Base-by-base conservation (phyloP, 2,888 invertebrate genomes). In the Caenorhabditis sinica region DNA sequence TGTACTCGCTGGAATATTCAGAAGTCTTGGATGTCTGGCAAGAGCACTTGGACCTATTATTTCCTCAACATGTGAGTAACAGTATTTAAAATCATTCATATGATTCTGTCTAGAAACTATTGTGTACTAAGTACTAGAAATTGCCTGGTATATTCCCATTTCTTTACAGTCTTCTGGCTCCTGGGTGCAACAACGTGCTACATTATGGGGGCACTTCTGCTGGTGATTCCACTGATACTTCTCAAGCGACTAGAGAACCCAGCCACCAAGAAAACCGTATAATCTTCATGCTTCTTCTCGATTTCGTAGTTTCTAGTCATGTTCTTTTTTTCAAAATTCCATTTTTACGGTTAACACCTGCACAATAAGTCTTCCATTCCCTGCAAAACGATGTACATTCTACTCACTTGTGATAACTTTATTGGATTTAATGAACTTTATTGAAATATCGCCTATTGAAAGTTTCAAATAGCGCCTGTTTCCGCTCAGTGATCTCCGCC, bases 21-120 rank as follows among this genome's bases (percentile, higher is more conserved):
- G 98, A 83, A 97, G 98, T 1, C 94, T 98, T 49, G 98, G 98
- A 20, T 96, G 98, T 1, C 94, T 99, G 58, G 97, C 98, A 0
- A 94, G 98, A 88, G 97, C 97, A 28, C 93, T 96, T 43, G 98
- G 98, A 0, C 98, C 98, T 0, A 94, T 97, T 73, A 93, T 96
- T 17, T 96, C 97, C 30, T 96, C 97, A 72, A 94, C 96, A 88
- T 95, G 96, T 96, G 93, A 93, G 73, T 75, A 17, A n/a, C 15
- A 28, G n/a, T 45, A 13, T 5, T 4, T 13, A 40, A 13, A 40
- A 40, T 13, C 9, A 1, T 4, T 40, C 0, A 40, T n/a, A n/a
- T n/a, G n/a, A n/a, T n/a, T n/a, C n/a, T n/a, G n/a, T n/a, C n/a
- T n/a, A n/a, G n/a, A n/a, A n/a, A n/a, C 33, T 33, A 33, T 33